Evolutionary conservation across 23 tunicate genomes (phyloP).

Genomic region (Trididemnum clinides): DNA sequence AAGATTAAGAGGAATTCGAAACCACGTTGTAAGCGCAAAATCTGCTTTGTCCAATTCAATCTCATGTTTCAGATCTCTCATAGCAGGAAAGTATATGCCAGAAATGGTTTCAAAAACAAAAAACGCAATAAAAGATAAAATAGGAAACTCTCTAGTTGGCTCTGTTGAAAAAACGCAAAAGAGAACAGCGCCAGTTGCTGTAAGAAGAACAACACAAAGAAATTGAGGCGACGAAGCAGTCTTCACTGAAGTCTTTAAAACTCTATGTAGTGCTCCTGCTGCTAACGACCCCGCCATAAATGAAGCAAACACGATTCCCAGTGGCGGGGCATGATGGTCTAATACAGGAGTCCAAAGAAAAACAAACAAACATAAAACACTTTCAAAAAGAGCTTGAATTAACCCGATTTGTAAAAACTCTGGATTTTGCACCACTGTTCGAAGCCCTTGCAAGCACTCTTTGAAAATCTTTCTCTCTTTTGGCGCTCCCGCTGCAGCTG

Average conservation of each 20-base stretch:
- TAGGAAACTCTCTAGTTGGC: conserved; percentile 84
- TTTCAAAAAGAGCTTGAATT: conserved; percentile 89
- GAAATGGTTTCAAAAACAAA: conserved; percentile 71
- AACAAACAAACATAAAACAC: conserved; percentile 91
- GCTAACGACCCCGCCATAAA: conserved; percentile 86
- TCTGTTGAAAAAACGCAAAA: conserved; percentile 78
- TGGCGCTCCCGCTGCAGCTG: neutral
- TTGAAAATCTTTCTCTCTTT: conserved; percentile 34
- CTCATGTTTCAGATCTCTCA: conserved; percentile 55
- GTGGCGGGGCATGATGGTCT: conserved; percentile 96
- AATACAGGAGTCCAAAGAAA: conserved; percentile 98
- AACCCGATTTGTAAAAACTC: conserved; percentile 55
- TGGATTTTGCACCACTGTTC: conserved; percentile 39
- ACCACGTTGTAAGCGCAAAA: conserved; percentile 74
- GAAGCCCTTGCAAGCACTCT: conserved; percentile 28
- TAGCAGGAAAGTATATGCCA: conserved; percentile 85
- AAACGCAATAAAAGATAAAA: conserved; percentile 80
- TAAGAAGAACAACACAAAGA: neutral
- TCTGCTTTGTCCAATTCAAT: conserved; percentile 50
- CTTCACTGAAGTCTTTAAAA: neutral
- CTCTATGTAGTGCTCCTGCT: conserved; percentile 50
- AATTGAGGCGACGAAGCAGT: neutral
- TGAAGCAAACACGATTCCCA: conserved; percentile 92
- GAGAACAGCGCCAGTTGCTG: conserved; percentile 63
- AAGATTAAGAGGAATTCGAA: conserved; percentile 80